Percentiles rank a stretch among this genome's conserved stretches.
Evolutionary conservation across 2,113 vertebrate species (phyloP).

Genomic region (Toxotes chatareus): DNA sequence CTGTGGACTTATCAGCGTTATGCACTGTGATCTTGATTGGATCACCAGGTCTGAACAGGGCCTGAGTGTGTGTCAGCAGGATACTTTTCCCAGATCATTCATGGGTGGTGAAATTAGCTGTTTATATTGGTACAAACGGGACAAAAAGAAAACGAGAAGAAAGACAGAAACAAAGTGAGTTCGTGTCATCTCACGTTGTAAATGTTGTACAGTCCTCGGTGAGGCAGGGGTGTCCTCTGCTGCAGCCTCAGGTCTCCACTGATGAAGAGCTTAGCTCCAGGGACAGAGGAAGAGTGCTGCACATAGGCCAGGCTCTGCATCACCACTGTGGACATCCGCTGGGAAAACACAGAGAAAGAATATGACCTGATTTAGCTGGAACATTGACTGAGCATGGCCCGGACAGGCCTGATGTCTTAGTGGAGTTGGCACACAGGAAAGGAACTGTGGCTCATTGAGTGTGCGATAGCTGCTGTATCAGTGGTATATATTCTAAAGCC

Average conservation of each 20-base stretch:
- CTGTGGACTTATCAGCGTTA: no score
- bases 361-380: background rate
- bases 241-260: slow-evolving; percentile 92
- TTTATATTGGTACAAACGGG: background rate
- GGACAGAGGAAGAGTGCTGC: slow-evolving; percentile 89
- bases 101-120: background rate
- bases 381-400: background rate
- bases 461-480: background rate
- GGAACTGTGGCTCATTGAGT: background rate
- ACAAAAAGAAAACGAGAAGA: background rate
- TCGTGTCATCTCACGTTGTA: slow-evolving; percentile 89
- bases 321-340: slow-evolving; percentile 93
- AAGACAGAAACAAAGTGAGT: background rate
- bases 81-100: background rate
- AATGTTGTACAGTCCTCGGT: slow-evolving; percentile 86
- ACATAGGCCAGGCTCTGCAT: slow-evolving; percentile 95
- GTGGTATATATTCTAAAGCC: background rate
- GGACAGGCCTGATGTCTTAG: background rate
- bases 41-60: no score
- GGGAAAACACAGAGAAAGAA: slow-evolving; percentile 29
- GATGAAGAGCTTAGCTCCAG: slow-evolving; percentile 88
- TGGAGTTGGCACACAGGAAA: background rate
- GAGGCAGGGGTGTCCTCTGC: slow-evolving; percentile 89
- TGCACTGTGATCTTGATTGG: no score
- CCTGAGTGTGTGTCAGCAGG: background rate